phyloP scores from a whole-genome alignment of 2,797 vertebrate species.

The Tangara arthus region DNA sequence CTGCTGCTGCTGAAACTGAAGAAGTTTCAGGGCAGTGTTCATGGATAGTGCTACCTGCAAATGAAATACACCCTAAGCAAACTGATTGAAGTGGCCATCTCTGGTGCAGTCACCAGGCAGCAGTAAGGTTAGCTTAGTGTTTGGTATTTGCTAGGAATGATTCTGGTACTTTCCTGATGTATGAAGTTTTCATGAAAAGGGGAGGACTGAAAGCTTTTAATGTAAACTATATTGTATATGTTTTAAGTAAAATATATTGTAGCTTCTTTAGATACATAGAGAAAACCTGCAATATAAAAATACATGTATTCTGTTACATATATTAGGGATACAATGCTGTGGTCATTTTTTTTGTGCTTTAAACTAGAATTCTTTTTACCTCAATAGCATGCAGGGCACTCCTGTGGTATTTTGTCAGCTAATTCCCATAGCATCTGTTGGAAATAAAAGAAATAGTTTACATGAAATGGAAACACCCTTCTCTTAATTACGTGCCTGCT shows the following conservation, averaged over 20 bases:
- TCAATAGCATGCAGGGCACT: neutral
- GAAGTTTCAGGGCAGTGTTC: neutral
- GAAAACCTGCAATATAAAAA: neutral
- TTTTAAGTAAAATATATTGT: neutral
- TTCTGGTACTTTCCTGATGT: neutral
- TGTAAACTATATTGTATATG: neutral
- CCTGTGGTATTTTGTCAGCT: neutral
- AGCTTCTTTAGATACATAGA: neutral
- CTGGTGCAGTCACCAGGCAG: neutral
- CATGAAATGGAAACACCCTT: neutral
- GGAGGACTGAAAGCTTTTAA: neutral
- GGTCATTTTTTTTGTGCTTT: neutral
- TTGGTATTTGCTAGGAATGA: neutral
- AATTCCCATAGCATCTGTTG: neutral
- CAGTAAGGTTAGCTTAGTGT: neutral
- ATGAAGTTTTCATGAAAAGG: neutral
- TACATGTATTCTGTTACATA: fast-evolving
- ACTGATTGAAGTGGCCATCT: neutral
- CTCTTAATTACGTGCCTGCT: neutral
- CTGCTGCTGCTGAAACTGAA: neutral
- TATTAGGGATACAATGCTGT: neutral
- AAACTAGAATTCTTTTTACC: neutral
- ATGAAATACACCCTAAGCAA: neutral
- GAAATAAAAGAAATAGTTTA: neutral
- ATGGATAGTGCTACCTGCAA: neutral